These are phyloP conservation scores for Hanleya hanleyi DNA, from an alignment of 2,888 invertebrate genomes.

Conservation along the genomic window DNA sequence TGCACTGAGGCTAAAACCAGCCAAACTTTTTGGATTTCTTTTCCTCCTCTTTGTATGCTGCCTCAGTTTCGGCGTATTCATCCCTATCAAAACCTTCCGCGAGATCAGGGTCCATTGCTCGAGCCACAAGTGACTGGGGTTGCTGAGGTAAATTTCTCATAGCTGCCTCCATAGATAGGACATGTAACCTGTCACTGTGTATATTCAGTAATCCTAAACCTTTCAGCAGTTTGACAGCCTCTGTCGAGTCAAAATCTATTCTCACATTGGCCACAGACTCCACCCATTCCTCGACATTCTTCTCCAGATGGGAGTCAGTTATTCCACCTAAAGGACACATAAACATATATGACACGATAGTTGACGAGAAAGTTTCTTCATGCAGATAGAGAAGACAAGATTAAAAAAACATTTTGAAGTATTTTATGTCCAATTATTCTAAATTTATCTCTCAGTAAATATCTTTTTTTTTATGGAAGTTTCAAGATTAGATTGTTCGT, in stretches of 20 bases:
- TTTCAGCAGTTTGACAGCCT: slow-evolving; percentile 56
- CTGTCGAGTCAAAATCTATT: slow-evolving; percentile 59
- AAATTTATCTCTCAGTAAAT: no score
- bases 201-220: slow-evolving; percentile 60
- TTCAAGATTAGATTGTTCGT: no score
- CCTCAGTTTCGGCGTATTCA: slow-evolving; percentile 58
- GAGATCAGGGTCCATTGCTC: slow-evolving; percentile 59
- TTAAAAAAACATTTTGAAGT: no score
- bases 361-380: no score
- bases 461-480: no score
- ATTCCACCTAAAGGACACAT: slow-evolving; percentile 54
- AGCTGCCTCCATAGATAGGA: slow-evolving; percentile 64
- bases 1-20: slow-evolving; percentile 50
- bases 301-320: slow-evolving; percentile 51
- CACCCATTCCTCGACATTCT: slow-evolving; percentile 62
- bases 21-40: slow-evolving; percentile 53
- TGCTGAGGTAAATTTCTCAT: slow-evolving; percentile 60
- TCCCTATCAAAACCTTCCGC: slow-evolving; percentile 69
- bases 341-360: no score
- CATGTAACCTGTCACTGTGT: slow-evolving; percentile 55
- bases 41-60: slow-evolving; percentile 61
- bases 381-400: no score
- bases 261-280: slow-evolving; percentile 43
- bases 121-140: slow-evolving; percentile 54
- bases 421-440: no score